A percentile compares a stretch with the other conserved stretches of the same genome.
These are phyloP conservation scores for Stigmatopora argus DNA, from an alignment of 2,113 vertebrate species.

Conservation along the genomic window DNA sequence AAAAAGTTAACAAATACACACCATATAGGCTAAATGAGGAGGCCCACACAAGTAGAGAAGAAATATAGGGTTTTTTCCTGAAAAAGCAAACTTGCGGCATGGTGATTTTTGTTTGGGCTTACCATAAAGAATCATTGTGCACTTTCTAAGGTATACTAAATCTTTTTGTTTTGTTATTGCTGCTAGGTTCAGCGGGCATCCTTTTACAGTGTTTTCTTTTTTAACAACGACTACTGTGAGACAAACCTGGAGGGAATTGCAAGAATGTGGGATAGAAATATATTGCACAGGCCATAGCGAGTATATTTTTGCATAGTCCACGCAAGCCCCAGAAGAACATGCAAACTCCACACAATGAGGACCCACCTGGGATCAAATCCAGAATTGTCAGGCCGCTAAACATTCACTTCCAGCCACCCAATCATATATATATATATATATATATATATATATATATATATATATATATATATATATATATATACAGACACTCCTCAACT, in stretches of 20 bases:
- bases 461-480: too few relatives aligned
- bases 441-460: too few relatives aligned
- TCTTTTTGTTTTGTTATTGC: not conserved
- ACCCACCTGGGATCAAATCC: too few relatives aligned
- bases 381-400: too few relatives aligned
- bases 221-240: not conserved
- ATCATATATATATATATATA: too few relatives aligned
- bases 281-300: not conserved
- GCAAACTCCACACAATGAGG: too few relatives aligned
- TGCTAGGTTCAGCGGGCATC: not conserved
- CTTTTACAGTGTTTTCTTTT: not conserved
- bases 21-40: too few relatives aligned
- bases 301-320: not conserved
- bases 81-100: not conserved
- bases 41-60: too few relatives aligned
- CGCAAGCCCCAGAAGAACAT: too few relatives aligned
- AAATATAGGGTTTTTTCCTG: not conserved
- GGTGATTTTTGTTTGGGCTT: not conserved
- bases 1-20: too few relatives aligned
- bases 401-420: too few relatives aligned
- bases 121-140: not conserved
- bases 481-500: too few relatives aligned
- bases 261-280: not conserved
- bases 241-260: not conserved
- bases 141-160: not conserved